Conservation (phyloP, 2,888 invertebrate species). For the Cryptus armator region DNA sequence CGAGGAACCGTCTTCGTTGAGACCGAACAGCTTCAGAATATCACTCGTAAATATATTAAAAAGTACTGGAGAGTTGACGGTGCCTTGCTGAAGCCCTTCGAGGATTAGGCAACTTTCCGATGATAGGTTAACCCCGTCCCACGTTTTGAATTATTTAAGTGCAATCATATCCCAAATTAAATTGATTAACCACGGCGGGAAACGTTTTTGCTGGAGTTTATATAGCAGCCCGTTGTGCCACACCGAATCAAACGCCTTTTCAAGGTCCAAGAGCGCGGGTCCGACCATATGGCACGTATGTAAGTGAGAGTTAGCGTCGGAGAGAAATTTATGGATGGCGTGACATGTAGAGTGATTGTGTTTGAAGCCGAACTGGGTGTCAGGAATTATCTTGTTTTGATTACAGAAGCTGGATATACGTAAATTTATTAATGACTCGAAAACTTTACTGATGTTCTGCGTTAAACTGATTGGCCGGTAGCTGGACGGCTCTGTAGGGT, state of each 20-base stretch:
- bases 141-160: background rate
- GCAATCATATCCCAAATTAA: conserved; percentile 27
- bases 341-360: conserved; percentile 7
- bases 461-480: conserved; percentile 14
- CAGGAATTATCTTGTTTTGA: conserved; percentile 16
- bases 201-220: conserved; percentile 27
- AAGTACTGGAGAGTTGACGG: background rate
- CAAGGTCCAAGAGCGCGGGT: conserved; percentile 30
- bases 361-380: conserved; percentile 35
- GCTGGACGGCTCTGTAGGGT: too few species aligned
- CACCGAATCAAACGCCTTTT: conserved; percentile 53
- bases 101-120: conserved; percentile 15
- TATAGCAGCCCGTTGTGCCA: conserved; percentile 42
- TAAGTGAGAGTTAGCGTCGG: conserved; percentile 22
- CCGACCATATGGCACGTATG: background rate
- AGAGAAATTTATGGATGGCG: conserved; percentile 33
- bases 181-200: background rate
- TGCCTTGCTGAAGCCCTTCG: conserved; percentile 38
- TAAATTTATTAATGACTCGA: background rate
- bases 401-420: background rate
- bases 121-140: conserved; percentile 1
- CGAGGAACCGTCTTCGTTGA: conserved; percentile 29
- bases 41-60: conserved; percentile 59
- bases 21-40: conserved; percentile 39
- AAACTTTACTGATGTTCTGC: conserved; percentile 32